A percentile compares a stretch with the other conserved stretches of the same genome.
Conservation (phyloP, 30 jellyfish, hydroid and myxozoan genomes). For the Turritopsis rubra region DNA sequence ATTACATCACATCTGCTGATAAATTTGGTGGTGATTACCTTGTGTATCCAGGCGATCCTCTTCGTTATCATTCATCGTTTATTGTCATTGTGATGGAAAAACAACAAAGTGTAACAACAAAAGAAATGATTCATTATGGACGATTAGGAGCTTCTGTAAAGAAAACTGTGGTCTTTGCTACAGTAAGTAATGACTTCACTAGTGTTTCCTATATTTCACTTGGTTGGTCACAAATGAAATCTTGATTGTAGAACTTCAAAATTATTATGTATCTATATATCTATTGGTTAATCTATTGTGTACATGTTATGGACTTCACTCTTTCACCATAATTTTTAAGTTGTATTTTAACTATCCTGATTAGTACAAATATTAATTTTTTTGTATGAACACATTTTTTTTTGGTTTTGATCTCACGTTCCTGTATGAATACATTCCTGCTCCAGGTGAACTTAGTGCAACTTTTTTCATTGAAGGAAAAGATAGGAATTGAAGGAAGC, state of each 20-base stretch:
- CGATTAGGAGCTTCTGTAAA: constrained; percentile 84
- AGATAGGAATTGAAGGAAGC: too few relatives aligned
- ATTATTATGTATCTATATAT: background rate
- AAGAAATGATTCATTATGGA: constrained; percentile 57
- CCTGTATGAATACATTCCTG: too few relatives aligned
- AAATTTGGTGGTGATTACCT: constrained; percentile 91
- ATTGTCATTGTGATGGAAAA: constrained; percentile 53
- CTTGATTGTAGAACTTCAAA: background rate
- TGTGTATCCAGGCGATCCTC: constrained; percentile 91
- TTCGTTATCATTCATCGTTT: constrained; percentile 64
- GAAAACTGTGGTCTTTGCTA: constrained; percentile 75
- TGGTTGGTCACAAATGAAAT: constrained; percentile 10
- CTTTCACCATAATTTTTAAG: too few relatives aligned
- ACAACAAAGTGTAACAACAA: background rate
- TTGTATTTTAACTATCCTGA: too few relatives aligned
- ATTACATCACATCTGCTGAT: constrained; percentile 61
- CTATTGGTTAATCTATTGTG: background rate
- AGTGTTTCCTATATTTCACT: constrained; percentile 24
- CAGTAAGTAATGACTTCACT: constrained; percentile 24
- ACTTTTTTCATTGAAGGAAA: too few relatives aligned
- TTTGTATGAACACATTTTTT: too few relatives aligned
- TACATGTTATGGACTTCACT: background rate
- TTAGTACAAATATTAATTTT: too few relatives aligned
- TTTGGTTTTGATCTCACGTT: too few relatives aligned
- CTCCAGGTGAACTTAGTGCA: too few relatives aligned